Percentiles rank a stretch among this genome's conserved stretches.
These are phyloP conservation scores for Nomada goodeniana DNA, from an alignment of 2,888 invertebrate genomes.

Conservation along the genomic window DNA sequence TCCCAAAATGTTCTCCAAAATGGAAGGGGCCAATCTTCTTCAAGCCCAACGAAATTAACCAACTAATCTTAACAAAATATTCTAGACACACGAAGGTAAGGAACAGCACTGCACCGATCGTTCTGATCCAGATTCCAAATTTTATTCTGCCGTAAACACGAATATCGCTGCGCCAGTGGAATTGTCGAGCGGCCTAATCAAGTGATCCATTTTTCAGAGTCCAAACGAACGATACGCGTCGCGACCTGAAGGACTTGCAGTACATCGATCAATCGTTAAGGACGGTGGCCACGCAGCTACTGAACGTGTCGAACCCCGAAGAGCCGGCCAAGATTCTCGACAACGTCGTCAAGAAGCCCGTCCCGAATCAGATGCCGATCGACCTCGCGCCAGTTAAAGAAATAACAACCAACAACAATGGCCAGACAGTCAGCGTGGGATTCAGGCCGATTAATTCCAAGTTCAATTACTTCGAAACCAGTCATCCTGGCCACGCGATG, in stretches of 20 bases:
- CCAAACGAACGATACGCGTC: slow-evolving; percentile 74
- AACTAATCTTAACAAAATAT: background rate
- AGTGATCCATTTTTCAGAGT: slow-evolving; percentile 80
- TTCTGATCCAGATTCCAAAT: background rate
- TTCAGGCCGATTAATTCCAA: slow-evolving; percentile 81
- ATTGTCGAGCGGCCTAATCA: background rate
- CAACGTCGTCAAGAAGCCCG: slow-evolving; percentile 47
- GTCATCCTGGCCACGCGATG: slow-evolving; percentile 88
- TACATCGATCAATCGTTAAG: slow-evolving; percentile 81
- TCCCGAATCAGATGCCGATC: slow-evolving; percentile 19
- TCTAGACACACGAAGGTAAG: slow-evolving; percentile 40
- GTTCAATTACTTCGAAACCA: slow-evolving; percentile 79
- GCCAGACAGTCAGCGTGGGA: slow-evolving; percentile 64
- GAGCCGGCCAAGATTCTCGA: slow-evolving; percentile 46
- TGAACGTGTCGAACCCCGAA: slow-evolving; percentile 76
- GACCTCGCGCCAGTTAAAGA: slow-evolving; percentile 56
- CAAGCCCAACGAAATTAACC: background rate
- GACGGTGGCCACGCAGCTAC: slow-evolving; percentile 81
- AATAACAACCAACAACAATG: slow-evolving; percentile 47
- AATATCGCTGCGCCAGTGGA: no score
- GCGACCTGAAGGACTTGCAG: slow-evolving; percentile 77
- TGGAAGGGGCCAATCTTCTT: background rate
- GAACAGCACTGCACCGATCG: background rate
- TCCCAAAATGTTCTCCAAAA: background rate
- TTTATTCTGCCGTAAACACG: background rate